Conservation (phyloP, 1,140 invertebrate genomes). For the Zaprionus capensis region DNA sequence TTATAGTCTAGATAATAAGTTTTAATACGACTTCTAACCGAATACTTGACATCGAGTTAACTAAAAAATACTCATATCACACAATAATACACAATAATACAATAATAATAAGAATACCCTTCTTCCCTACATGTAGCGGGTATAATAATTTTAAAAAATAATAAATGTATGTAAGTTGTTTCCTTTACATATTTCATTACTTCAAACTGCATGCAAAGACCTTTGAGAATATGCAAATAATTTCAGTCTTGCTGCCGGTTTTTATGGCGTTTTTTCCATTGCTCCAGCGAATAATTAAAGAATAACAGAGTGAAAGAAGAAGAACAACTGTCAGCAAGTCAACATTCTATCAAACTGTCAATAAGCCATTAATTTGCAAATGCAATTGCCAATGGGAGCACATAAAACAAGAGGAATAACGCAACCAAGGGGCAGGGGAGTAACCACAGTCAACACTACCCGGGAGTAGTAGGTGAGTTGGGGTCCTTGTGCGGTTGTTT, state of each 20-base stretch:
- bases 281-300: conserved; percentile 61
- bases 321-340: conserved; percentile 55
- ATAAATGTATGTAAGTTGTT: too few species aligned
- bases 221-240: neutral
- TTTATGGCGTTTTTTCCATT: neutral
- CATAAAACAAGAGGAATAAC: conserved; percentile 35
- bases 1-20: too few species aligned
- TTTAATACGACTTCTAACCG: too few species aligned
- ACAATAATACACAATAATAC: too few species aligned
- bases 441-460: conserved; percentile 22
- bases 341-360: conserved; percentile 81
- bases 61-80: too few species aligned
- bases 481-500: conserved; percentile 75
- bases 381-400: conserved; percentile 55
- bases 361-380: conserved; percentile 83
- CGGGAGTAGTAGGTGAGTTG: conserved; percentile 63
- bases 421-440: conserved; percentile 31
- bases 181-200: neutral
- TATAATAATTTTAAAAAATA: too few species aligned
- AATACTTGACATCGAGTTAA: too few species aligned
- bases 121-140: too few species aligned
- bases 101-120: too few species aligned
- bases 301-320: conserved; percentile 69
- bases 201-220: neutral
- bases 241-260: neutral